A percentile compares a stretch with the other conserved stretches of the same genome.
These are phyloP conservation scores for Chiroxiphia lanceolata DNA, from an alignment of 2,797 vertebrate genomes.

Conservation along the genomic window DNA sequence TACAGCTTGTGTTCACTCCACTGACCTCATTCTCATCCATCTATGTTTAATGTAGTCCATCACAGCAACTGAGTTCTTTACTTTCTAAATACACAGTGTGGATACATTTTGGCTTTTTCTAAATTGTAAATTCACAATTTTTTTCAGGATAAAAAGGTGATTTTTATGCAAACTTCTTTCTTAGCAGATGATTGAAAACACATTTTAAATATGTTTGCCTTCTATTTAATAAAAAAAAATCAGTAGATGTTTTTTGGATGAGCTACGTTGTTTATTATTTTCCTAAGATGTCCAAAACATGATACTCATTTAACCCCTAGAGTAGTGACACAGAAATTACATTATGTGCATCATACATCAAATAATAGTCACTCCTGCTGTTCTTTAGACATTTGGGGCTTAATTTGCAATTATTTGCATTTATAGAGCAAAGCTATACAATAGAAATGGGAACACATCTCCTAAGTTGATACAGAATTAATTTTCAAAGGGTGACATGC, in stretches of 20 bases:
- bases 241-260: constrained; percentile 26
- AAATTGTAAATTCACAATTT: not conserved
- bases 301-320: constrained; percentile 20
- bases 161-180: constrained; percentile 21
- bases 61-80: not conserved
- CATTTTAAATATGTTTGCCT: constrained; percentile 37
- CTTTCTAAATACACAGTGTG: not conserved
- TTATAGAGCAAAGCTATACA: constrained; percentile 56
- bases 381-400: constrained; percentile 45
- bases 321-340: constrained; percentile 45
- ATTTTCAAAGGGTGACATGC: constrained; percentile 59
- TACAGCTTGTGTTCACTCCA: not conserved
- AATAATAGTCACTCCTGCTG: not conserved
- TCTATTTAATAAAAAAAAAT: not conserved
- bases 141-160: not conserved
- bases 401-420: constrained; percentile 68
- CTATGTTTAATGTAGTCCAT: constrained; percentile 23
- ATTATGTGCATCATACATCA: not conserved
- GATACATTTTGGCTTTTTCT: not conserved
- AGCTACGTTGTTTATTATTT: constrained; percentile 25
- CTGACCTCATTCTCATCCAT: constrained; percentile 48
- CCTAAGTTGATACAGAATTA: constrained; percentile 53
- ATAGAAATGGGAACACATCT: constrained; percentile 50
- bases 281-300: not conserved
- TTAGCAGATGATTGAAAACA: constrained; percentile 46